Percentiles rank a stretch among this genome's conserved stretches.
phyloP scores from a whole-genome alignment of 2,888 invertebrate species.

The Patella pellucida region DNA sequence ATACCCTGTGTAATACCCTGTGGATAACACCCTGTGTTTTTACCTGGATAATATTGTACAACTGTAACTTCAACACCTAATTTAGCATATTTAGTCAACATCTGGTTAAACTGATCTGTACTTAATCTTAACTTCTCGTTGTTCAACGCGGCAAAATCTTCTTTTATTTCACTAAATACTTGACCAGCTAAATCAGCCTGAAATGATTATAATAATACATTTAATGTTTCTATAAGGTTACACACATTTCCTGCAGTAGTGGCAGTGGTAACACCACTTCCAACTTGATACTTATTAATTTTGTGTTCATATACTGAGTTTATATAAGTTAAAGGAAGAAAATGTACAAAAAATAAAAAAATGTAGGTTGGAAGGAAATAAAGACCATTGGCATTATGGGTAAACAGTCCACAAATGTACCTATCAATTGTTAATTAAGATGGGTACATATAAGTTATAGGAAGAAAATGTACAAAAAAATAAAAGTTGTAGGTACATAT shows the following conservation, averaged over 20 bases:
- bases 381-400: no score
- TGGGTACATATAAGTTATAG: no score
- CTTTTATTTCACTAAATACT: constrained; percentile 51
- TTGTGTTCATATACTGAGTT: no score
- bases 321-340: no score
- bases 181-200: constrained; percentile 62
- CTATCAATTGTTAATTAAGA: no score
- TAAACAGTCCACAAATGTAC: no score
- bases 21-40: neutral
- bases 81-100: constrained; percentile 62
- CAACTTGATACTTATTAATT: no score
- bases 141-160: constrained; percentile 47
- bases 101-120: constrained; percentile 56
- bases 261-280: no score
- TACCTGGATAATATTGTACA: constrained; percentile 43
- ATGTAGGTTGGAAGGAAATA: no score
- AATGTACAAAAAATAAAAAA: no score
- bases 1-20: neutral
- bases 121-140: constrained; percentile 40
- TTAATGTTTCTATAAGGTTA: neutral
- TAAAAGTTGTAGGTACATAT: no score
- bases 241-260: neutral
- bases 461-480: no score
- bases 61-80: constrained; percentile 66
- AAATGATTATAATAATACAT: constrained; percentile 14